A percentile compares a stretch with the other conserved stretches of the same genome.
These are phyloP conservation scores for Mustela lutreola DNA, from an alignment of 2,113 vertebrate species.

Conservation along the genomic window DNA sequence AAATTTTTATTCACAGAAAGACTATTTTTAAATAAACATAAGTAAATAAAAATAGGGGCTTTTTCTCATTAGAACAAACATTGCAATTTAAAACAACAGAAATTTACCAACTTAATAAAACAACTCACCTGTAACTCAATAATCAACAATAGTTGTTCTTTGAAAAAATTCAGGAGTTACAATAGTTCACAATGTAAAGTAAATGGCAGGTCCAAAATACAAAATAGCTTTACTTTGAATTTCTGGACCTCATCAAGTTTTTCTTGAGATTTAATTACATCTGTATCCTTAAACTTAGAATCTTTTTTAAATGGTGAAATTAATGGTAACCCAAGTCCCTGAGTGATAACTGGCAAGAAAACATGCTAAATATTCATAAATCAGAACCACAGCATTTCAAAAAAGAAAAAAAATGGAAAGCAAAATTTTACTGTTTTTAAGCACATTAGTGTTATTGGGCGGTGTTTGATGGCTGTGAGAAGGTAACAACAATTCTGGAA, in stretches of 20 bases:
- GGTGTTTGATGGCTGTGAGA: neutral
- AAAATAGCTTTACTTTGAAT: constrained; percentile 63
- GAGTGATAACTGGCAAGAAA: constrained; percentile 56
- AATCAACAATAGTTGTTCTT: constrained; percentile 16
- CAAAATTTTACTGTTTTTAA: constrained; percentile 34
- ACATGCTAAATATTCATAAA: constrained; percentile 66
- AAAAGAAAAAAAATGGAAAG: constrained; percentile 45
- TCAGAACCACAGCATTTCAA: constrained; percentile 45
- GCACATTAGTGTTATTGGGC: neutral
- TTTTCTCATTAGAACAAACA: neutral
- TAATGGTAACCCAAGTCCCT: constrained; percentile 48
- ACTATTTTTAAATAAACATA: neutral
- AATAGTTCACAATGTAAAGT: neutral
- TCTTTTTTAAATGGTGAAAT: constrained; percentile 64
- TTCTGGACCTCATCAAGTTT: constrained; percentile 33
- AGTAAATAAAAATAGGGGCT: neutral
- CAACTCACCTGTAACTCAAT: neutral
- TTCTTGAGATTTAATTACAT: constrained; percentile 47
- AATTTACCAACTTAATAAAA: neutral
- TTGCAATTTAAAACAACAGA: neutral
- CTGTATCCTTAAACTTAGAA: constrained; percentile 51
- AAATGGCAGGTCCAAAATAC: constrained; percentile 15
- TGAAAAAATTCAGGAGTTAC: neutral
- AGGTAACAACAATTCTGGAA: constrained; percentile 20
- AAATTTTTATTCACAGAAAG: neutral